Percentiles rank a stretch among this genome's conserved stretches.
These are phyloP conservation scores for Chirona hameri DNA, from an alignment of 2,888 invertebrate species.

Conservation along the genomic window DNA sequence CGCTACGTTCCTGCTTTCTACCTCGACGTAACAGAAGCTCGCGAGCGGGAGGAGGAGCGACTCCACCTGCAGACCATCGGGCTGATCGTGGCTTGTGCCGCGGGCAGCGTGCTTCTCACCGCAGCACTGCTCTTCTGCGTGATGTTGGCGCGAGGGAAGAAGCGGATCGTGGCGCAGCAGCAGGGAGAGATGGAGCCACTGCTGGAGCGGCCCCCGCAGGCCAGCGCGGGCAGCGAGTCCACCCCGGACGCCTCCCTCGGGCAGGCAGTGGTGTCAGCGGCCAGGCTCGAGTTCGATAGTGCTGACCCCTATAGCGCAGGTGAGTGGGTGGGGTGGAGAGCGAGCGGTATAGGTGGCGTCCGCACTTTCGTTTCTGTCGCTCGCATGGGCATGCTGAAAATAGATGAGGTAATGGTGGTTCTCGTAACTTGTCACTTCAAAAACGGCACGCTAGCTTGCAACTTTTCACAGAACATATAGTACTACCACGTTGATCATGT, in stretches of 20 bases:
- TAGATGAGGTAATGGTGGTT: too few species aligned
- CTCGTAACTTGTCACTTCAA: too few species aligned
- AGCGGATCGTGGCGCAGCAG: not conserved
- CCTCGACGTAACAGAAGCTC: slow-evolving; percentile 6
- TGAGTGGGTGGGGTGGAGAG: not conserved
- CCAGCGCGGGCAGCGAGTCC: not conserved
- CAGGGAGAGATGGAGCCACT: slow-evolving; percentile 25
- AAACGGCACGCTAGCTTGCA: too few species aligned
- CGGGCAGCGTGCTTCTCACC: not conserved
- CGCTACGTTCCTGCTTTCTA: slow-evolving; percentile 4
- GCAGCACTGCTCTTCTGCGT: not conserved
- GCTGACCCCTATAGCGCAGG: not conserved
- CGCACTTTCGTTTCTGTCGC: not conserved
- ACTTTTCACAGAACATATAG: too few species aligned
- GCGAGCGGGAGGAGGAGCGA: slow-evolving; percentile 1
- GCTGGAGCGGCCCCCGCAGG: not conserved
- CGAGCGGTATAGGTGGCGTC: not conserved
- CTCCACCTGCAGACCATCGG: slow-evolving; percentile 7
- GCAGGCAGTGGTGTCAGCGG: not conserved
- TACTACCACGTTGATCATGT: too few species aligned
- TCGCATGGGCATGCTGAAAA: not conserved
- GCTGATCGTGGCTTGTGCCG: slow-evolving; percentile 1
- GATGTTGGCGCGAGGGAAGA: not conserved
- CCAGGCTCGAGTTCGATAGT: not conserved
- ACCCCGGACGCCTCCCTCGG: not conserved